A percentile compares a stretch with the other conserved stretches of the same genome.
phyloP scores from a whole-genome alignment of 2,113 vertebrate species.

The Brienomyrus brachyistius region DNA sequence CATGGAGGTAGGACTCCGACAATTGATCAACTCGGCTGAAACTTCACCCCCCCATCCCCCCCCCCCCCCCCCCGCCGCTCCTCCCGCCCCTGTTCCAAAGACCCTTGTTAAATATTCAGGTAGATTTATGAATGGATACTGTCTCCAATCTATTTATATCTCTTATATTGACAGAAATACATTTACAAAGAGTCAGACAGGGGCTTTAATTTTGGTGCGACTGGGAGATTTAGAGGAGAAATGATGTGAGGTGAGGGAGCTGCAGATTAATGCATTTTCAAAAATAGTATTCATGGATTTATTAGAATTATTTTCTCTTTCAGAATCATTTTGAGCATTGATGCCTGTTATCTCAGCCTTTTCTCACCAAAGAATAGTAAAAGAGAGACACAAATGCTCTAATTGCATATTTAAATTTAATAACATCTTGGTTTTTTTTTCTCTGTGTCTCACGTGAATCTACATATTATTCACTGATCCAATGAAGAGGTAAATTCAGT shows the following conservation, averaged over 20 bases:
- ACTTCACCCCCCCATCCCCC: not conserved
- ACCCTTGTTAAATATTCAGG: conserved; percentile 70
- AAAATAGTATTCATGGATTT: conserved; percentile 22
- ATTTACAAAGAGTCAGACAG: conserved; percentile 41
- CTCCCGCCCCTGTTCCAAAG: conserved; percentile 47
- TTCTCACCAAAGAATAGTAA: not conserved
- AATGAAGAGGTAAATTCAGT: not conserved
- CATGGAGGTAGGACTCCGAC: conserved; percentile 60
- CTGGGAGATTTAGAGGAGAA: conserved; percentile 37
- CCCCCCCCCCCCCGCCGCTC: conserved; percentile 6
- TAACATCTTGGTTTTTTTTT: not conserved
- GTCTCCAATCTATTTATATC: conserved; percentile 62
- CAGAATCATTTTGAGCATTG: conserved; percentile 4
- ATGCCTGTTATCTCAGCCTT: not conserved
- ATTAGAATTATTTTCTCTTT: conserved; percentile 12
- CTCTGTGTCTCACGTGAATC: not conserved
- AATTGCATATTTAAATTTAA: not conserved
- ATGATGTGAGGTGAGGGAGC: conserved; percentile 24
- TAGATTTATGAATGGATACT: conserved; percentile 67
- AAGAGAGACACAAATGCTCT: not conserved
- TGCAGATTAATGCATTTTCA: conserved; percentile 20
- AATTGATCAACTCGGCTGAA: conserved; percentile 59
- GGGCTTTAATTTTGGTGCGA: conserved; percentile 45
- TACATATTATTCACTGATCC: not conserved
- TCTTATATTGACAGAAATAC: conserved; percentile 56